phyloP scores from a whole-genome alignment of 2,113 vertebrate species.

The Triplophysa tibetana region DNA sequence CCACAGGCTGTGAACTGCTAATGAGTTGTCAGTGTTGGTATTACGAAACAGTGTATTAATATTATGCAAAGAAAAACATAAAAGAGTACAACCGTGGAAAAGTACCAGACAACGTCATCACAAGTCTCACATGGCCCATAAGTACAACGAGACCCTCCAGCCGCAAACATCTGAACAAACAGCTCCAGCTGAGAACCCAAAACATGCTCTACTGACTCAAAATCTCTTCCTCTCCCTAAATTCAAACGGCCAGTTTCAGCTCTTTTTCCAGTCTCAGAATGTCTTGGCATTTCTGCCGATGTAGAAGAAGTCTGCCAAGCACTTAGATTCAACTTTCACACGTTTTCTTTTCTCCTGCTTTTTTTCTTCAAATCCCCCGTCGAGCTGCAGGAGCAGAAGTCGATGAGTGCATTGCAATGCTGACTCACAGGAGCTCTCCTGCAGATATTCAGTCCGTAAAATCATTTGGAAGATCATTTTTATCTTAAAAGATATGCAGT shows the following conservation, averaged over 20 bases:
- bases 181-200: slow-evolving; percentile 32
- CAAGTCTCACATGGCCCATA: slow-evolving; percentile 26
- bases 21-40: not conserved
- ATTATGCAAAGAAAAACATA: not conserved
- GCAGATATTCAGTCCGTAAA: not conserved
- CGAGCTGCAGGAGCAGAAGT: slow-evolving; percentile 58
- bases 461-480: no score
- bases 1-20: not conserved
- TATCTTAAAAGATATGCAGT: no score
- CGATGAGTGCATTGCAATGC: slow-evolving; percentile 52
- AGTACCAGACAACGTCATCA: slow-evolving; percentile 18
- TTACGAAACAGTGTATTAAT: not conserved
- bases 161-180: slow-evolving; percentile 58
- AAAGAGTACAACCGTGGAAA: slow-evolving; percentile 45
- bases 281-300: slow-evolving; percentile 47
- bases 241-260: slow-evolving; percentile 31
- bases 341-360: slow-evolving; percentile 41
- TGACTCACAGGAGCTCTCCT: not conserved
- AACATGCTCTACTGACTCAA: not conserved
- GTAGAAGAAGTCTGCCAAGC: slow-evolving; percentile 39
- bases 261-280: slow-evolving; percentile 21
- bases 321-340: slow-evolving; percentile 60
- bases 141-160: slow-evolving; percentile 43
- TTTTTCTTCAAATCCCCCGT: slow-evolving; percentile 49
- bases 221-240: not conserved